These are phyloP conservation scores for Philhelius pedissequus DNA, from an alignment of 2,888 invertebrate species.

Conservation along the genomic window DNA sequence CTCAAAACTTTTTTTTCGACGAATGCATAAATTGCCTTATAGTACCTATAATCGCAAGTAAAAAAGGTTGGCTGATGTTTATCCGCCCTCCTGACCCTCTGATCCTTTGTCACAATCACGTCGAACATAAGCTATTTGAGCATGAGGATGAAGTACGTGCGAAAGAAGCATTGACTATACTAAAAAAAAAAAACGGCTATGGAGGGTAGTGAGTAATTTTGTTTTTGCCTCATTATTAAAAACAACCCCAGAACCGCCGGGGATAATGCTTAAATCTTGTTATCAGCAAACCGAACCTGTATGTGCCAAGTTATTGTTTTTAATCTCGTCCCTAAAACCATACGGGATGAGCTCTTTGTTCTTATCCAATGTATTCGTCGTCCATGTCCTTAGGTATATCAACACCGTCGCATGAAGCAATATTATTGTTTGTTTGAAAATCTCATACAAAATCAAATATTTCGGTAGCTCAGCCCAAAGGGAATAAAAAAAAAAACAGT, in stretches of 20 bases:
- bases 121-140: too few relatives aligned
- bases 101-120: too few relatives aligned
- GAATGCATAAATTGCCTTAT: too few relatives aligned
- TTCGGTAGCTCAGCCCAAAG: not conserved
- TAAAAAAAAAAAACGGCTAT: too few relatives aligned
- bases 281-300: not conserved
- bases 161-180: too few relatives aligned
- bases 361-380: too few relatives aligned
- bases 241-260: not conserved
- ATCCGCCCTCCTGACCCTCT: too few relatives aligned
- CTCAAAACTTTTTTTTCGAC: too few relatives aligned
- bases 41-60: too few relatives aligned
- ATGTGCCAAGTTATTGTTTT: not conserved
- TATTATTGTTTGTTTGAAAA: not conserved
- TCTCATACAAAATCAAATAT: not conserved
- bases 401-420: not conserved
- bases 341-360: not conserved
- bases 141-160: too few relatives aligned
- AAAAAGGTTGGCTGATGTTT: too few relatives aligned
- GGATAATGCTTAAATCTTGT: not conserved
- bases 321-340: not conserved
- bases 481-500: not conserved
- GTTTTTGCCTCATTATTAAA: not conserved
- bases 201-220: too few relatives aligned
- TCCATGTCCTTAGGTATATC: not conserved